These are phyloP conservation scores for Muschampia plurimacula DNA, from an alignment of 2,888 invertebrate genomes.

Conservation along the genomic window DNA sequence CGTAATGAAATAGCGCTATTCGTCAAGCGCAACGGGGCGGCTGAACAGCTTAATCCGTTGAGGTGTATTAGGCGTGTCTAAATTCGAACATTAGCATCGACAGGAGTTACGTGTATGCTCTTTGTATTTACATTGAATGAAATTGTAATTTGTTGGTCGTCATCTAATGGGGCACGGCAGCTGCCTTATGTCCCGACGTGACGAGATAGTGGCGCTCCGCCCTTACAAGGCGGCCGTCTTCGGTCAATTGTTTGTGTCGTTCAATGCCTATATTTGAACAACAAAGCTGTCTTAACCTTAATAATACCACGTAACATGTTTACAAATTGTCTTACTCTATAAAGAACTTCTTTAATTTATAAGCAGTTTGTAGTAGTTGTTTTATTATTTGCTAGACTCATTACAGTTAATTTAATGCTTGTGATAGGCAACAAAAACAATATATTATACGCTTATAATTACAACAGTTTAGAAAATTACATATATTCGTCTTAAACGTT, in stretches of 20 bases:
- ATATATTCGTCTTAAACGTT: no score
- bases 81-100: conserved; percentile 71
- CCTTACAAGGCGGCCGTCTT: conserved; percentile 63
- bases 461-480: no score
- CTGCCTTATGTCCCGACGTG: conserved; percentile 65
- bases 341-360: neutral
- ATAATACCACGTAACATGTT: neutral
- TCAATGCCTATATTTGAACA: conserved; percentile 65
- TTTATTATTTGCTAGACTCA: no score
- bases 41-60: conserved; percentile 69
- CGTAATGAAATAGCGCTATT: conserved; percentile 61
- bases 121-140: conserved; percentile 80
- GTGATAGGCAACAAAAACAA: conserved; percentile 48
- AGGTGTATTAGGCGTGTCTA: conserved; percentile 73
- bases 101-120: conserved; percentile 58
- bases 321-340: conserved; percentile 9
- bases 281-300: conserved; percentile 48
- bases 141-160: conserved; percentile 77
- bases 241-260: conserved; percentile 63
- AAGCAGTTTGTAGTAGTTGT: neutral
- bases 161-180: conserved; percentile 61
- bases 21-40: conserved; percentile 59
- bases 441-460: no score
- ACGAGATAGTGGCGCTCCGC: conserved; percentile 56
- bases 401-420: conserved; percentile 56